Percentiles rank a stretch among this genome's conserved stretches.
phyloP scores from a whole-genome alignment of 2,888 invertebrate species.

The Clistopyga incitator region DNA sequence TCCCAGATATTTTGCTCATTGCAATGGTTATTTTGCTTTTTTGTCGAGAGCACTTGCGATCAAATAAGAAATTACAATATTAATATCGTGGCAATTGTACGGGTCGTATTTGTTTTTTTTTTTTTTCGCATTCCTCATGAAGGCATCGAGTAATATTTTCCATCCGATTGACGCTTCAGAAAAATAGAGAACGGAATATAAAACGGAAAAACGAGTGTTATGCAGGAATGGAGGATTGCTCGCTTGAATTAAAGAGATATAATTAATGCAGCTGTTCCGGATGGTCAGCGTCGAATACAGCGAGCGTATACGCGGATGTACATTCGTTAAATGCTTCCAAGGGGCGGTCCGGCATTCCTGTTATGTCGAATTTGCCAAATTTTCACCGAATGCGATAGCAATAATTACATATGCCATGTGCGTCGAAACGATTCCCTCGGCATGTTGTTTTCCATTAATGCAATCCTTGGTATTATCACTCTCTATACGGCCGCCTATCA shows the following conservation, averaged over 20 bases:
- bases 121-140: neutral
- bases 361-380: slow-evolving; percentile 24
- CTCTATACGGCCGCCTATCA: neutral
- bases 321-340: slow-evolving; percentile 13
- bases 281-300: neutral
- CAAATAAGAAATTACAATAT: neutral
- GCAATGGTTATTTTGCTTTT: neutral
- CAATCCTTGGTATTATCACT: slow-evolving; percentile 17
- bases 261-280: slow-evolving; percentile 47
- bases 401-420: slow-evolving; percentile 31
- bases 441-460: slow-evolving; percentile 26
- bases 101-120: neutral
- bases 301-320: neutral
- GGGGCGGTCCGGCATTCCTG: neutral
- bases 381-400: slow-evolving; percentile 5
- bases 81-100: neutral
- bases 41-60: neutral
- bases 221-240: neutral
- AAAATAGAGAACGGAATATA: neutral
- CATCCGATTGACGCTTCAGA: neutral
- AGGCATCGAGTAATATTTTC: slow-evolving; percentile 31
- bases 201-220: neutral
- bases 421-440: slow-evolving; percentile 9
- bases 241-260: slow-evolving; percentile 39
- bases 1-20: no score